Evolutionary conservation across 2,888 invertebrate species (phyloP).

Genomic region (Agrotis puta): DNA sequence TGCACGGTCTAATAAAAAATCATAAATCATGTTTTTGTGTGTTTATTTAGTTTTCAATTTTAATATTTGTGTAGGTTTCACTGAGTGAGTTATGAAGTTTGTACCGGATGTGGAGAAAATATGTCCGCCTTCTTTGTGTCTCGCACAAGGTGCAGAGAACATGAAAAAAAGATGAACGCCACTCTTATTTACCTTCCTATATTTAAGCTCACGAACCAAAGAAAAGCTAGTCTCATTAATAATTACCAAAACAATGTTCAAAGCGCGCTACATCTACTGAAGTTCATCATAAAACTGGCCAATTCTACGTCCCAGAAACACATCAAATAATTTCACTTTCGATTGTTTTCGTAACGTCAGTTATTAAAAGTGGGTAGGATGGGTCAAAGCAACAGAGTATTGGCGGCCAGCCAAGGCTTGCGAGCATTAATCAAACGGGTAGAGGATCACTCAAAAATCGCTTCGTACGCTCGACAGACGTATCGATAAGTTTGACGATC

Average conservation of each 20-base stretch:
- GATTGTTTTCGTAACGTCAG: conserved; percentile 74
- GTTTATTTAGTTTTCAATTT: conserved; percentile 56
- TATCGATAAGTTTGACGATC: conserved; percentile 80
- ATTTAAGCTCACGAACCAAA: conserved; percentile 36
- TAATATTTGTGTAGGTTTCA: conserved; percentile 59
- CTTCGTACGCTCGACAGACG: conserved; percentile 73
- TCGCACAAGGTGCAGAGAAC: conserved; percentile 33
- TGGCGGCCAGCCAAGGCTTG: conserved; percentile 67
- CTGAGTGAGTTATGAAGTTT: conserved; percentile 57
- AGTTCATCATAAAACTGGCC: conserved; percentile 55
- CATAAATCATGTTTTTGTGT: conserved; percentile 57
- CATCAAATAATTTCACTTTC: conserved; percentile 66
- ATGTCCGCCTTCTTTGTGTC: conserved; percentile 60
- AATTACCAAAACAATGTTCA: conserved; percentile 56
- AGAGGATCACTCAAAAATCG: conserved; percentile 82
- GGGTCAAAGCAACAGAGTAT: conserved; percentile 69
- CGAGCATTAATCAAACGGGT: conserved; percentile 73
- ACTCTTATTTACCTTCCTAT: conserved; percentile 32
- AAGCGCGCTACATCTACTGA: conserved; percentile 46
- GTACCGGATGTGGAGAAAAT: conserved; percentile 58
- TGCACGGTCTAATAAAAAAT: conserved; percentile 64
- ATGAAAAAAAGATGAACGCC: conserved; percentile 20
- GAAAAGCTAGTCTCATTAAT: conserved; percentile 34
- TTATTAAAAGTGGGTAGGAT: conserved; percentile 73
- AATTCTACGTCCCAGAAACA: conserved; percentile 56